These are phyloP conservation scores for Sarcophaga variegata DNA, from an alignment of 2,888 invertebrate genomes.

Conservation along the genomic window DNA sequence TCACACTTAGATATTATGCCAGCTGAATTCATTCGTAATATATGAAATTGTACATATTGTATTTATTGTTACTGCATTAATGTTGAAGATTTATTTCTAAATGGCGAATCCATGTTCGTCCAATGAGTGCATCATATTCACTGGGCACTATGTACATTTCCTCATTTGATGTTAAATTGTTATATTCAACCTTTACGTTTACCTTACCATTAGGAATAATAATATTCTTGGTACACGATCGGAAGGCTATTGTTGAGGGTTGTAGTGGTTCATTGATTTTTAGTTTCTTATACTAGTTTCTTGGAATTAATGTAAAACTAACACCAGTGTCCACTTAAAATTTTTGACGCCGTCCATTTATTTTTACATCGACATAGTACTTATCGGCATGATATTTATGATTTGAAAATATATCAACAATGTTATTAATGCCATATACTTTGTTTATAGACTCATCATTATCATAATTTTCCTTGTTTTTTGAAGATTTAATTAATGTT, in stretches of 20 bases:
- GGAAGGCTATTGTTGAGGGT: no score
- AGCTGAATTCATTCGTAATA: constrained; percentile 28
- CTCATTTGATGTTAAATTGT: no score
- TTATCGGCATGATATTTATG: no score
- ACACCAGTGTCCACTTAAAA: no score
- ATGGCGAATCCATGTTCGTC: constrained; percentile 48
- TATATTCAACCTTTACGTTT: background rate
- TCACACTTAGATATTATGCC: no score
- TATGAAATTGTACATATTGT: constrained; percentile 35
- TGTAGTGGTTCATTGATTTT: no score
- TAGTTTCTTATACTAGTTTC: no score
- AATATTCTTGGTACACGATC: no score
- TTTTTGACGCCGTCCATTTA: no score
- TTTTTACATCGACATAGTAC: no score
- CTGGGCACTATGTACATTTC: constrained; percentile 34
- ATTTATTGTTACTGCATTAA: constrained; percentile 15
- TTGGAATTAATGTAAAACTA: no score
- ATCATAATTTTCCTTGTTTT: constrained; percentile 24
- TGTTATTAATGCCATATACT: constrained; percentile 20
- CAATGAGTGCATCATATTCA: constrained; percentile 47
- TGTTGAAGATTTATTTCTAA: constrained; percentile 47
- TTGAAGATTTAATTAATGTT: constrained; percentile 20
- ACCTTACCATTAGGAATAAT: constrained; percentile 37
- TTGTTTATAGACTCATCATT: constrained; percentile 25
- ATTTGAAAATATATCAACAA: background rate